Base-by-base conservation (phyloP, 2,797 vertebrate genomes). In the Adrianichthys oophorus region DNA sequence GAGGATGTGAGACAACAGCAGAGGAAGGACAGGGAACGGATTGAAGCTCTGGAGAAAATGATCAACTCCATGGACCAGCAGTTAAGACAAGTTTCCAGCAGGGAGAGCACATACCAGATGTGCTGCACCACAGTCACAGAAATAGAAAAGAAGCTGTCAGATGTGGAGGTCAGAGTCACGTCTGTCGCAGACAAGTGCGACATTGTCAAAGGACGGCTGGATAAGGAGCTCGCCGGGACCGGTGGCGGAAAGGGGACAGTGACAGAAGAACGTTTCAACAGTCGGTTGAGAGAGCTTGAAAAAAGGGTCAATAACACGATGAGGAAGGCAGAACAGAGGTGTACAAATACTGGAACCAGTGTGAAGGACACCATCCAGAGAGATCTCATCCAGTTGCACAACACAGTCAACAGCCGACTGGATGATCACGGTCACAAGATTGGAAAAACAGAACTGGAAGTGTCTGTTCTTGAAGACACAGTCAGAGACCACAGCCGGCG, bases 1-100 rank as follows among this genome's bases (percentile, higher is more conserved):
- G 94, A 97, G 37, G 90, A 90, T 56, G 62, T 98, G 74, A 90
- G 84, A 56, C 89, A 82, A 15, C 93, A 95, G 81, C 94, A 93
- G 53, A 91, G 91, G 2, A 85, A 94, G 66, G 93, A 98, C 82
- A 70, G 90, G 6, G 95, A 97, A 8, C 90, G 92, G 17, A 92
- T 96, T 44, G 72, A 85, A 4, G 90, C 89, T 0, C 82, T 98
- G 79, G 95, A 96, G 87, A 96, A 97, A 78, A 78, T 92, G 7
- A 52, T 97, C 53, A 77, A 82, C 68, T 92, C 94, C 0, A 68
- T 94, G 84, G 94, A 96, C 65, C 91, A 93, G 70, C 90, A 92
- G 50, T 47, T 92, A 47, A 92, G 32, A 37, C 32, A 94, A 52
- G 59, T 85, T n/a, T 85, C 90, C 58, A 90, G 85, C 50, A 70